Conservation (phyloP, 1,140 invertebrate species). For the Bombus polaris region DNA sequence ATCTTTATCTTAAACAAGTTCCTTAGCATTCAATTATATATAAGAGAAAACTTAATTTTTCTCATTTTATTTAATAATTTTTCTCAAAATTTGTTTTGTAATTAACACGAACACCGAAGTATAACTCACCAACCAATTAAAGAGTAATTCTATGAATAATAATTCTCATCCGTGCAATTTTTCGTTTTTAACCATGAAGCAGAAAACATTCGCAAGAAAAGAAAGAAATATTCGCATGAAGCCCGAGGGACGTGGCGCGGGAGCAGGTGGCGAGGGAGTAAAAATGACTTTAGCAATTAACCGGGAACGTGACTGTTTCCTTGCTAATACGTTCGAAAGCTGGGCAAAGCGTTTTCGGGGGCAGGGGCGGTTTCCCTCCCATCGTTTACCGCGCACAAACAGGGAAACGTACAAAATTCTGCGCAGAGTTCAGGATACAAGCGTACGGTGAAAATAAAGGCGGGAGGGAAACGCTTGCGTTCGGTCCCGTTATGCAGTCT, state of each 20-base stretch:
- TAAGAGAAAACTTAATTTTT: background rate
- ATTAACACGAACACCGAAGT: background rate
- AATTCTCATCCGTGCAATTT: too few species aligned
- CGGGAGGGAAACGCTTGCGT: slow-evolving; percentile 15
- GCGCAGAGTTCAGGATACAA: slow-evolving; percentile 2
- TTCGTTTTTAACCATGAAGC: background rate
- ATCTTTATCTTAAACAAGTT: background rate
- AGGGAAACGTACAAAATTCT: slow-evolving; percentile 22
- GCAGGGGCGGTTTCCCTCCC: background rate
- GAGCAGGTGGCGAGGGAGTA: background rate
- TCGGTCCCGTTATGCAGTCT: slow-evolving; percentile 54
- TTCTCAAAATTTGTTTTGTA: background rate
- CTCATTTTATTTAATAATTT: background rate
- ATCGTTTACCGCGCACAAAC: background rate
- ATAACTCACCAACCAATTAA: background rate
- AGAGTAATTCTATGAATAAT: too few species aligned
- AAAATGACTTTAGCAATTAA: slow-evolving; percentile 27
- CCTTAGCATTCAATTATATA: background rate
- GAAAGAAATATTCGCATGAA: background rate
- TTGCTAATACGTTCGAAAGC: slow-evolving; percentile 1
- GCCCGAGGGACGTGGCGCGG: too few species aligned
- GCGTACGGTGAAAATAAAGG: background rate
- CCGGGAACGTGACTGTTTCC: background rate
- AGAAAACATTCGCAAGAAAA: background rate
- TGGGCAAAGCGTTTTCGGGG: too few species aligned